These are phyloP conservation scores for Hypsibius dujardini DNA, from an alignment of 1,140 invertebrate genomes.

Conservation along the genomic window DNA sequence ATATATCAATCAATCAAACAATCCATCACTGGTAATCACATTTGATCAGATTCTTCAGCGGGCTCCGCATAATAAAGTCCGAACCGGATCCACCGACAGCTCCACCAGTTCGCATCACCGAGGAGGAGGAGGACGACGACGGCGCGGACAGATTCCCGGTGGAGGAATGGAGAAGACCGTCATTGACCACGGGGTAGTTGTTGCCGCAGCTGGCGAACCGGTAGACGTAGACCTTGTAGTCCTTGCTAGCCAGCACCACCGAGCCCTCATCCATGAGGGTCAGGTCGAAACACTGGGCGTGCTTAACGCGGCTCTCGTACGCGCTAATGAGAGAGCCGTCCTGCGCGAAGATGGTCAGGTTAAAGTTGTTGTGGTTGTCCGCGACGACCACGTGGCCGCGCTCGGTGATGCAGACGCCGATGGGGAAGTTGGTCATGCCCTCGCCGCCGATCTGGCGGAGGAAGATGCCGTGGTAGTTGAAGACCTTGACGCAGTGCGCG, in stretches of 20 bases:
- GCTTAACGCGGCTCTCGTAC: conserved; percentile 94
- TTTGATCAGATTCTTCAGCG: conserved; percentile 15
- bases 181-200: conserved; percentile 11
- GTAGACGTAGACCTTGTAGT: conserved; percentile 43
- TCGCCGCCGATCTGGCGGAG: conserved; percentile 93
- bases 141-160: too few species aligned
- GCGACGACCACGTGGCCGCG: conserved; percentile 91
- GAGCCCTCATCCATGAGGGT: conserved; percentile 98
- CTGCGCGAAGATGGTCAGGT: conserved; percentile 90
- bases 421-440: conserved; percentile 96
- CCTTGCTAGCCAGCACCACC: conserved; percentile 93
- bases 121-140: neutral
- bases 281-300: conserved; percentile 98
- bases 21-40: too few species aligned
- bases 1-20: too few species aligned
- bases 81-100: neutral
- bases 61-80: neutral
- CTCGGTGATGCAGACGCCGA: conserved; percentile 91
- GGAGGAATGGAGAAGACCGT: neutral
- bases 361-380: conserved; percentile 99
- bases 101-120: neutral
- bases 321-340: conserved; percentile 88
- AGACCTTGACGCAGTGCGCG: conserved; percentile 97
- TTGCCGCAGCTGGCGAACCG: conserved; percentile 13
- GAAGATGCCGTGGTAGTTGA: conserved; percentile 94